Conservation (phyloP, 2,888 invertebrate species). For the Parelbella ahira region DNA sequence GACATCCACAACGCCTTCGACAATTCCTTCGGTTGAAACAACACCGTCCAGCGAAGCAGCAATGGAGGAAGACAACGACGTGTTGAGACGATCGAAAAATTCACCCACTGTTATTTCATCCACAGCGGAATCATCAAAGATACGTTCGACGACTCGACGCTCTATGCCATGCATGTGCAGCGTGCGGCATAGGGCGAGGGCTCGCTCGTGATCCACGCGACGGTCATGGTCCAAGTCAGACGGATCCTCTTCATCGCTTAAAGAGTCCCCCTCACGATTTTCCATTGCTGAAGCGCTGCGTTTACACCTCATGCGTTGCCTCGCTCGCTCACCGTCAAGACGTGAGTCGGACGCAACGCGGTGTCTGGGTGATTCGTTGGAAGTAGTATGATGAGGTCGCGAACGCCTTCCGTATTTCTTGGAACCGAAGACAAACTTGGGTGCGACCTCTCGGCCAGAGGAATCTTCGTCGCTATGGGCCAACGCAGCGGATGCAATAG, state of each 20-base stretch:
- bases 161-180: slow-evolving; percentile 63
- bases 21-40: slow-evolving; percentile 16
- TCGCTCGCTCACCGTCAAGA: slow-evolving; percentile 44
- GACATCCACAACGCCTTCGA: slow-evolving; percentile 33
- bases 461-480: slow-evolving; percentile 72
- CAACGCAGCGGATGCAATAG: slow-evolving; percentile 38
- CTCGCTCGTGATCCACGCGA: slow-evolving; percentile 54
- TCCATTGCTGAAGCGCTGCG: slow-evolving; percentile 59
- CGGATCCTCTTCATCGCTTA: slow-evolving; percentile 31
- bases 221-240: slow-evolving; percentile 52
- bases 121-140: slow-evolving; percentile 49
- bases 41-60: slow-evolving; percentile 39
- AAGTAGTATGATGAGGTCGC: slow-evolving; percentile 71
- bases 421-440: slow-evolving; percentile 85
- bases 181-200: slow-evolving; percentile 58
- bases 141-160: slow-evolving; percentile 50
- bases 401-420: slow-evolving; percentile 89
- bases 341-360: slow-evolving; percentile 59
- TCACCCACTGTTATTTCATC: slow-evolving; percentile 66
- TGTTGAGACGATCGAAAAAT: slow-evolving; percentile 63
- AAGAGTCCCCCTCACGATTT: slow-evolving; percentile 32
- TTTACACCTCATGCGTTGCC: slow-evolving; percentile 48
- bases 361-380: slow-evolving; percentile 39
- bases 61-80: slow-evolving; percentile 53
- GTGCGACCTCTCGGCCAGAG: slow-evolving; percentile 86